Evolutionary conservation across 2,797 vertebrate genomes (phyloP), one percentile per base, ranked within the genome.

Genomic region (Pelochelys cantorii): DNA sequence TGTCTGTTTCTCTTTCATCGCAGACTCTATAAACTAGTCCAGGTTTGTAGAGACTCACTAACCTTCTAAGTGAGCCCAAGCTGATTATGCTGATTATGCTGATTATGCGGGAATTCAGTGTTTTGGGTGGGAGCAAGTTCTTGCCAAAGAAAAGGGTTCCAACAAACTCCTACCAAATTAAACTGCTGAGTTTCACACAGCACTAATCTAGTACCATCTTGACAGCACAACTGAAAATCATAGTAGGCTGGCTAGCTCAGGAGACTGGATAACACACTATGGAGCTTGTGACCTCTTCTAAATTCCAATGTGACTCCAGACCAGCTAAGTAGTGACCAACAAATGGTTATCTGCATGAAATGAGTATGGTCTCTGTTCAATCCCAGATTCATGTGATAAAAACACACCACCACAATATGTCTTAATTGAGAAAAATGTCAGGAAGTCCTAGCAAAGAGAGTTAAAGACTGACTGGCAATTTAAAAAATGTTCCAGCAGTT

Each of bases 401-500:
- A n/a, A 18, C 12, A 4, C 31, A 52, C 54, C 52, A 57, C 90
- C 52, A 23, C 84, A 29, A 90, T 27, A 54, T 23, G 15, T 80
- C 86, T 88, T 75, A 88, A 80, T 57, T 59, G 29, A 68, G 88
- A 62, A 75, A n/a, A 59, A 55, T 57, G 8, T 52, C 60, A 11
- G 71, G 27, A 87, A 91, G 68, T 88, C 42, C 75, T 79, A 75
- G 29, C 52, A 79, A 54, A 84, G 57, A 60, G 54, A 94, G 4
- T 90, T 90, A 88, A 68, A 54, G 48, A 83, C 55, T n/a, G 84
- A 79, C 31, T 75, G 2, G 57, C 75, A 93, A 48, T 57, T 89
- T 93, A 88, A 90, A 85, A 87, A 91, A 52, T 52, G 82, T 86
- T 55, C 75, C 68, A 59, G 87, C 80, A 84, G 92, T 95, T 86